Evolutionary conservation across 2,113 vertebrate species (phyloP), one percentile per base, ranked within the genome.

Genomic region (Neoarius graeffei): DNA sequence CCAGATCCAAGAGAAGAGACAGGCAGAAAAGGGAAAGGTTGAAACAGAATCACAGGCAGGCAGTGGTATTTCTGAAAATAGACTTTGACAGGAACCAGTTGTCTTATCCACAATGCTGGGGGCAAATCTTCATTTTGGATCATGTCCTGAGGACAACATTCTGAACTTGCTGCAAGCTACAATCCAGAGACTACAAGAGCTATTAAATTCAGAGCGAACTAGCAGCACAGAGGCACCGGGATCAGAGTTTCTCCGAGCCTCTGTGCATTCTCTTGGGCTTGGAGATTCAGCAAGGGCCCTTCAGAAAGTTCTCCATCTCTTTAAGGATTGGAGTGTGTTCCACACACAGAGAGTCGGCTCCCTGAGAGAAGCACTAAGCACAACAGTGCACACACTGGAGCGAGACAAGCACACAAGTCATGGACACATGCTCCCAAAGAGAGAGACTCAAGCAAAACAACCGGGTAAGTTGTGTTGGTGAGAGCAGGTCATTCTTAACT

Each of bases 311-410:
- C 76, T 91, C 13, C 66, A 66, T 66, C 62, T 89, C 30, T 67
- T 91, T 50, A 81, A 35, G 71, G 81, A 30, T 5, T 89, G 84
- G 73, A 57, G 84, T 48, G 62, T 50, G 27, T 19, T 83, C 74
- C 71, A 91, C 48, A 86, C 42, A 2, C 42, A 88, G 8, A 89
- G 86, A 77, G 27, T 85, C 15, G 84, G 54, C 1, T 73, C 13
- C 60, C 54, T 89, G 86, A 87, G 83, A 86, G 79, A 88, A 64
- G 73, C 62, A 57, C 48, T 88, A 81, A 85, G 71, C 7, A 11
- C 54, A 7, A 84, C 71, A 84, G 80, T 73, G 23, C 73, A 81
- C n/a, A 60, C 54, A 52, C 80, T 88, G 1, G 79, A 87, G 52
- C 50, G 23, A 30, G 66, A 64, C 52, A 87, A 35, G 74, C 57